Conservation (phyloP, 2,113 vertebrate species). For the Phodopus roborovskii region DNA sequence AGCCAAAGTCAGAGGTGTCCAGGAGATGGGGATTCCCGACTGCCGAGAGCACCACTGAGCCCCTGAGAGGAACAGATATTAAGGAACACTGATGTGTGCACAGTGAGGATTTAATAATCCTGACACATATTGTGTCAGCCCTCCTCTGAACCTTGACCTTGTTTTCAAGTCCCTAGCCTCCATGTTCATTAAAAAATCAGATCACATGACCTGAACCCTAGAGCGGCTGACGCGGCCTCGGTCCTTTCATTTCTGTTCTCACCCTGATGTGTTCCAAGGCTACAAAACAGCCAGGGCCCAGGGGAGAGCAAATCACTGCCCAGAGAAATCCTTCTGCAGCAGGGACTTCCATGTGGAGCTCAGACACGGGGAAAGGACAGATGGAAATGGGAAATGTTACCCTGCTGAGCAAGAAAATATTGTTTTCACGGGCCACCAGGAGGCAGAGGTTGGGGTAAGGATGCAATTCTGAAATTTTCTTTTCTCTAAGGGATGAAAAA, state of each 20-base stretch:
- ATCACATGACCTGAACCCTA: conserved; percentile 61
- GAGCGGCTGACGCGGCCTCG: not conserved
- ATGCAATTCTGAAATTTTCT: conserved; percentile 65
- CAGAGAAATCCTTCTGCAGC: conserved; percentile 38
- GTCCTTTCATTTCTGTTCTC: conserved; percentile 61
- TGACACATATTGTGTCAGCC: conserved; percentile 51
- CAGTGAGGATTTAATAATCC: conserved; percentile 71
- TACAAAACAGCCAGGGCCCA: conserved; percentile 35
- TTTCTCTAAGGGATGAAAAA: conserved; percentile 56
- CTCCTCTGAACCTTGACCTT: conserved; percentile 74
- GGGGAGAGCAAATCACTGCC: conserved; percentile 53
- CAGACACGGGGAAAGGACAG: conserved; percentile 30
- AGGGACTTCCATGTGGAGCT: not conserved
- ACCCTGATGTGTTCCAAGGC: conserved; percentile 32
- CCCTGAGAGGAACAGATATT: not conserved
- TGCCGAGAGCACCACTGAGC: not conserved
- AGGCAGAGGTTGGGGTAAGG: conserved; percentile 60
- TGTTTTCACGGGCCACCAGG: conserved; percentile 49
- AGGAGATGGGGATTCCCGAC: not conserved
- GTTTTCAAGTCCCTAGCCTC: conserved; percentile 70
- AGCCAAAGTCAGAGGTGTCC: conserved; percentile 5
- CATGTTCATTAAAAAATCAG: conserved; percentile 78
- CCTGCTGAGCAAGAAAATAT: conserved; percentile 59
- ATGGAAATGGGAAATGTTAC: conserved; percentile 61
- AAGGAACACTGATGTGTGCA: conserved; percentile 39